phyloP scores from a whole-genome alignment of 2,888 invertebrate genomes.

The Oeneis ivallda region DNA sequence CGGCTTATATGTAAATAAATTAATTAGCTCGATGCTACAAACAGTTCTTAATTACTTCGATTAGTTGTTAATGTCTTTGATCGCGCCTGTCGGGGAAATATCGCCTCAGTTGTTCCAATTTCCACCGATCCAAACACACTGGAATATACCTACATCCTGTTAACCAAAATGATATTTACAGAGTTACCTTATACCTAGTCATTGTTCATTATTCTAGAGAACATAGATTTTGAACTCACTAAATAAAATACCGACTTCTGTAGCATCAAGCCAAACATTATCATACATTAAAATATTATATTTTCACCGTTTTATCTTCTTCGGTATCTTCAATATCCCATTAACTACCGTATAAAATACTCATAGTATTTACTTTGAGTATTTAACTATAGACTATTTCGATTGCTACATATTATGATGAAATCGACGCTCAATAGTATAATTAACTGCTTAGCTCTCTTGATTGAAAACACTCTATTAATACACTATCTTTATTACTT shows the following conservation, averaged over 20 bases:
- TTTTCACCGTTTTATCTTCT: no score
- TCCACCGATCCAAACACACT: background rate
- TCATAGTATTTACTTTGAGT: no score
- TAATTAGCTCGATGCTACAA: conserved; percentile 9
- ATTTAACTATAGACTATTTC: no score
- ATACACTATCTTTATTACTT: no score
- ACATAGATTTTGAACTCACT: no score
- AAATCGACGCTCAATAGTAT: background rate
- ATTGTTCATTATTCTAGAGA: no score
- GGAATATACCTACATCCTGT: no score
- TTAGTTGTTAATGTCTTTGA: conserved; percentile 29
- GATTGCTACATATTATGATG: background rate
- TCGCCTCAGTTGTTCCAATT: conserved; percentile 27
- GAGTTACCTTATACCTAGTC: background rate
- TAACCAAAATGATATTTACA: background rate
- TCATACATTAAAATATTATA: no score
- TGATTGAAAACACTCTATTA: background rate
- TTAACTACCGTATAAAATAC: no score
- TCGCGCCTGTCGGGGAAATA: conserved; percentile 30
- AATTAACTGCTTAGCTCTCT: background rate
- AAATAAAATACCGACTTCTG: no score
- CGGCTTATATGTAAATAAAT: background rate
- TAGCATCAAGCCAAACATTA: no score
- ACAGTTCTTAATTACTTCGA: conserved; percentile 29
- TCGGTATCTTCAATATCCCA: no score